phyloP scores from a whole-genome alignment of 2,113 vertebrate species.

The Salvator merianae region DNA sequence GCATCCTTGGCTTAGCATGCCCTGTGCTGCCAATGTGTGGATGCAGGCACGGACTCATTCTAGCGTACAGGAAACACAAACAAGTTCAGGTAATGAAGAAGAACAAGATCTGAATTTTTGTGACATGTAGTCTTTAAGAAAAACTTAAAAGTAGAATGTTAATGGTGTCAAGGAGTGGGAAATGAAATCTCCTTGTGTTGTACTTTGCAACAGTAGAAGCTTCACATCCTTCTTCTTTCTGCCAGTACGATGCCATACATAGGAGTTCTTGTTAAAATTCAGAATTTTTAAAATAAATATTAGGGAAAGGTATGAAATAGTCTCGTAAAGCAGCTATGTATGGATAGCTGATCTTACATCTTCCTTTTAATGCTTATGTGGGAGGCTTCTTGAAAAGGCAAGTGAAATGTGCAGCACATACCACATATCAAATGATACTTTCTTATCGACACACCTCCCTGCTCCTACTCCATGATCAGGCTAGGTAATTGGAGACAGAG shows the following conservation, averaged over 20 bases:
- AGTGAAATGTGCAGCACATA: background rate
- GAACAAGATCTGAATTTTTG: no score
- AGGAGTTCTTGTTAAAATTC: background rate
- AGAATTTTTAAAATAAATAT: background rate
- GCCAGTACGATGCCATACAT: background rate
- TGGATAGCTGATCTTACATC: background rate
- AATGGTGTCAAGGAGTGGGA: background rate
- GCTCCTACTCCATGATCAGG: background rate
- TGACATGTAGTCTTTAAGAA: no score
- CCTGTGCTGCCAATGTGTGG: no score
- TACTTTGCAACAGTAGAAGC: background rate
- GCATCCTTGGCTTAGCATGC: no score
- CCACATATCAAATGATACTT: background rate
- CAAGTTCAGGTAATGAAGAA: background rate
- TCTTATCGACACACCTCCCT: background rate
- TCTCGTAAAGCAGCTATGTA: background rate
- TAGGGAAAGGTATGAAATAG: background rate
- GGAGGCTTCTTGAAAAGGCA: background rate
- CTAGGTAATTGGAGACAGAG: constrained; percentile 6
- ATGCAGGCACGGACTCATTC: no score
- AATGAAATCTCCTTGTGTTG: no score
- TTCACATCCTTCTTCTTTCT: no score
- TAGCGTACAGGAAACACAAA: background rate
- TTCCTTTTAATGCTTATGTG: background rate
- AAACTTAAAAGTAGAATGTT: background rate